A percentile compares a stretch with the other conserved stretches of the same genome.
Conservation (phyloP, 1,140 invertebrate species). For the Eubasilissa regina region DNA sequence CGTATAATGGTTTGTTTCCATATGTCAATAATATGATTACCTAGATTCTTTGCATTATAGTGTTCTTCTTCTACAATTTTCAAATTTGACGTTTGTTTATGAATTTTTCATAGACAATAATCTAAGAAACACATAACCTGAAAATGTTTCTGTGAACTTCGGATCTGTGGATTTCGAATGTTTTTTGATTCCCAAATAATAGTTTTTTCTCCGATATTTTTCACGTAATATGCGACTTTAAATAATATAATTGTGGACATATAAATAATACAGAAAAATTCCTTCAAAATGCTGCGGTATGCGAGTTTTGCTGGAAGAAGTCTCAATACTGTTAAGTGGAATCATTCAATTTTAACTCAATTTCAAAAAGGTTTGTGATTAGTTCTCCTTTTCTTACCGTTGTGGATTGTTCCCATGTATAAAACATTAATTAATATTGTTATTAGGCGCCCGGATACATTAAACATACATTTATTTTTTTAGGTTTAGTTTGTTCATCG, state of each 20-base stretch:
- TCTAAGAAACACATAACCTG: constrained; percentile 15
- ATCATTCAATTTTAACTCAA: no score
- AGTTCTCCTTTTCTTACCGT: neutral
- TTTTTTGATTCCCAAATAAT: constrained; percentile 18
- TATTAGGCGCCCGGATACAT: no score
- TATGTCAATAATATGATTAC: no score
- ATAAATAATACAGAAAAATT: neutral
- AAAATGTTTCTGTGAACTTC: constrained; percentile 26
- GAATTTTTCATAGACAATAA: constrained; percentile 1
- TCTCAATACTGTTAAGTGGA: constrained; percentile 12
- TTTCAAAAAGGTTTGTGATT: neutral
- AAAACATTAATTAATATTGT: no score
- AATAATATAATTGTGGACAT: neutral
- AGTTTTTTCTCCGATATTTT: constrained; percentile 13
- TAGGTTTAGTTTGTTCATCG: constrained; percentile 27
- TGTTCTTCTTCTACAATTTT: neutral
- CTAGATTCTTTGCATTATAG: no score
- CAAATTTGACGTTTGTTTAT: constrained; percentile 44
- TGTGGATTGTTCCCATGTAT: no score
- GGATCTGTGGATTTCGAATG: neutral
- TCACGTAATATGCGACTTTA: neutral
- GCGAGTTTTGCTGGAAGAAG: constrained; percentile 18
- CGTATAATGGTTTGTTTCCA: neutral
- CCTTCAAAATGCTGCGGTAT: constrained; percentile 31
- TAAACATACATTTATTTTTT: neutral